Conservation (phyloP, 1,140 invertebrate genomes). For the Danaus plexippus region DNA sequence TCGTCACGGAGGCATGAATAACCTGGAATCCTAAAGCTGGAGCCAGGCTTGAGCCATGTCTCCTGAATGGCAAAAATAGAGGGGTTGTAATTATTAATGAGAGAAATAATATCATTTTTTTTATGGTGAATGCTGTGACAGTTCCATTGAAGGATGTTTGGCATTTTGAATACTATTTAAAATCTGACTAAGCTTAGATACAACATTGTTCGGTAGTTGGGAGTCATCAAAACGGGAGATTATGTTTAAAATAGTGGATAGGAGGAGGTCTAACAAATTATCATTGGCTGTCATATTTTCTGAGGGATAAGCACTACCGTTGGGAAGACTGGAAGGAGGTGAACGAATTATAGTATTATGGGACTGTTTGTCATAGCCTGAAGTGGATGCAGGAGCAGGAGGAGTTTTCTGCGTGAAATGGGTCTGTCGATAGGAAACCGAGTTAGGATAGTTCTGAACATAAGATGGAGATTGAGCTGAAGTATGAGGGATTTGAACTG, state of each 20-base stretch:
- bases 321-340: background rate
- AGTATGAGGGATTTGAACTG: too few species aligned
- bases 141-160: background rate
- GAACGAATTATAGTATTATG: background rate
- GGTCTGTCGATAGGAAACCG: too few species aligned
- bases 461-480: too few species aligned
- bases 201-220: background rate
- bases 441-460: too few species aligned
- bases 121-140: constrained; percentile 6
- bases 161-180: background rate
- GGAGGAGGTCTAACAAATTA: constrained; percentile 1
- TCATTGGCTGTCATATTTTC: background rate
- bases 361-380: background rate
- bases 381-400: background rate
- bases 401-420: too few species aligned
- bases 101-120: too few species aligned
- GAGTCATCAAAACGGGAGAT: background rate
- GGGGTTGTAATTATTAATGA: too few species aligned
- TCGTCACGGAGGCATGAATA: too few species aligned
- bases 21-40: too few species aligned
- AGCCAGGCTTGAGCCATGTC: too few species aligned
- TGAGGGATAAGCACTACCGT: background rate
- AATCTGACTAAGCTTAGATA: background rate
- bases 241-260: background rate
- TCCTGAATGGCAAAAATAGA: too few species aligned